These are phyloP conservation scores for Agrenia bidenticulata DNA, from an alignment of 2,888 invertebrate genomes.

Conservation along the genomic window DNA sequence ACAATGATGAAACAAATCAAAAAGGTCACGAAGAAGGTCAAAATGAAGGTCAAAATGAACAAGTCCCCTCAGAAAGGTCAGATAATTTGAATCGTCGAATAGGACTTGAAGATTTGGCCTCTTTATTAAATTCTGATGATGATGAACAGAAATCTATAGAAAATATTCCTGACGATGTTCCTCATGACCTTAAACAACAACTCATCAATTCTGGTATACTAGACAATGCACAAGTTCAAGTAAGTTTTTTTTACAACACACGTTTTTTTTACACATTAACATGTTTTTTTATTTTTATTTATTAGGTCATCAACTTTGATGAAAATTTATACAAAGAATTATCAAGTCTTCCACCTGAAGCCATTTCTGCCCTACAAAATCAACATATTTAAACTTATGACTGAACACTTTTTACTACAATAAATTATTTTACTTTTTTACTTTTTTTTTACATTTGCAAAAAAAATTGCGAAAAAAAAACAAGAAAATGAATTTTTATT, in stretches of 20 bases:
- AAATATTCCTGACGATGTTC: constrained; percentile 77
- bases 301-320: constrained; percentile 50
- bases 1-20: constrained; percentile 14
- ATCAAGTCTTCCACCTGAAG: constrained; percentile 49
- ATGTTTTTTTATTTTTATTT: not conserved
- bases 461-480: too few relatives aligned
- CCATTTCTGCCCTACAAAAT: constrained; percentile 44
- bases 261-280: not conserved
- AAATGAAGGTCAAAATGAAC: too few relatives aligned
- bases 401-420: too few relatives aligned
- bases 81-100: constrained; percentile 47
- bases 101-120: constrained; percentile 39
- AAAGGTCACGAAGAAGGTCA: not conserved
- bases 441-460: too few relatives aligned
- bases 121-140: constrained; percentile 21
- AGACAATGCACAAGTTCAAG: constrained; percentile 82
- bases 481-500: too few relatives aligned
- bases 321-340: constrained; percentile 51
- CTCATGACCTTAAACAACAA: constrained; percentile 80
- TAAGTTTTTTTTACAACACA: constrained; percentile 55
- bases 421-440: too few relatives aligned
- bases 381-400: too few relatives aligned
- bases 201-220: constrained; percentile 80
- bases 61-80: constrained; percentile 3
- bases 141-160: constrained; percentile 17